Evolutionary conservation across 2,888 invertebrate species (phyloP), one percentile per base, ranked within the genome.

Genomic region (Clistopyga incitator): DNA sequence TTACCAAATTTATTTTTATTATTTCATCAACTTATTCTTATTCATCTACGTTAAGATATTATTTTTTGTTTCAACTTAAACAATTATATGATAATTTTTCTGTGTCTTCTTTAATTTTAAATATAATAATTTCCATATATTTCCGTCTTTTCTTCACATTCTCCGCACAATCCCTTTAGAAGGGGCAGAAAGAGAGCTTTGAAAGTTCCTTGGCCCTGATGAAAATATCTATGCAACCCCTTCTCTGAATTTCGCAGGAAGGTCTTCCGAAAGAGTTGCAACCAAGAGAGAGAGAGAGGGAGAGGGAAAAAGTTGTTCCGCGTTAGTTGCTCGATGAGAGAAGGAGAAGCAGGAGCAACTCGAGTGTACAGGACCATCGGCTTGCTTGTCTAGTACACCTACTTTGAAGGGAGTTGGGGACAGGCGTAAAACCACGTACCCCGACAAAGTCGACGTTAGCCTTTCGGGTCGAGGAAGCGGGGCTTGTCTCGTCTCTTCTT

Each of bases 221-320:
- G 18, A 67, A 56, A 67, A 56, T 56, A 75, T 74, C 67, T 70
- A 23, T 23, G 15, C 25, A 54, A n/a, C n/a, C 54, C 54, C 54
- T 25, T 56, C 25, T 56, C 13, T 4, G 25, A 56, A 56, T 56
- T 47, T 42, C 29, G 54, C 68, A 6, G 8, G 23, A 13, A 29
- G 59, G 72, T 59, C 74, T 68, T 68, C 74, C 13, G 11, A 71
- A 82, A 45, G 67, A 47, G 56, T 15, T 25, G 25, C 56, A 56
- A 50, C 25, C 38, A 10, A 29, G 29, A 2, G 29, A 29, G 64
- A 61, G 47, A 15, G 13, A 61, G 54, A 34, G 54, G 4, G 38
- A 65, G 61, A 38, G 38, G 1, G 25, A 81, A 67, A 81, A 81
- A 81, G 61, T 77, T 77, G 68, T 67, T 67, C 76, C 47, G 42